Evolutionary conservation across 2,113 vertebrate genomes (phyloP), one percentile per base, ranked within the genome.

Genomic region (Tapirus terrestris): DNA sequence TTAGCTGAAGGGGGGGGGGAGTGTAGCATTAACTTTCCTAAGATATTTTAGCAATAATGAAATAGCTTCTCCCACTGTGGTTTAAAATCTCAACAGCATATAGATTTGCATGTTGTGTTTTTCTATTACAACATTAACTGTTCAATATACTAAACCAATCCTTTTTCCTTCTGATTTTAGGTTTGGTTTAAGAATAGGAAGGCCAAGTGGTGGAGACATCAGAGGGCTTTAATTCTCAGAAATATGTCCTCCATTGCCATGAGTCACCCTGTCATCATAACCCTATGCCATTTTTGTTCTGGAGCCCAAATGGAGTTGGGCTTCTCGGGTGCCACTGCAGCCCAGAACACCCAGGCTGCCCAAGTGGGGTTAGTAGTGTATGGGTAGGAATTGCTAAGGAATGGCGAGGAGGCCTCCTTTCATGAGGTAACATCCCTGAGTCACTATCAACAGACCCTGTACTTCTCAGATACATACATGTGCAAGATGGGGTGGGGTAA

Each of bases 51-150:
- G 36, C 58, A 90, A 93, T 67, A 72, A 89, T 4, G 36, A 56
- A 81, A 70, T 65, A 48, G n/a, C 23, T 90, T 86, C 67, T 93
- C 21, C 65, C 31, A 33, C 5, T 96, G 63, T 63, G n/a, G 27
- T 88, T 96, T 85, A 80, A 73, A 86, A 81, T 96, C 10, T 61
- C 65, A 86, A 29, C 13, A 23, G 33, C 80, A 86, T 20, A 85
- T 16, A 90, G 48, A 86, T 43, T 45, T 81, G 33, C 65, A 86
- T 25, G 65, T 29, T 89, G 23, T 67, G 14, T 63, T 87, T 93
- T 96, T 88, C 60, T 82, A 39, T 53, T 31, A 90, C 68, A 73
- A 76, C 6, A 33, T 72, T 53, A 76, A 61, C 23, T 48, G 8
- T 43, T 89, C 23, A 58, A 61, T 89, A 77, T 83, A 48, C 43